Evolutionary conservation across 2,888 invertebrate species (phyloP), one percentile per base, ranked within the genome.

Genomic region (Troilus luridus): DNA sequence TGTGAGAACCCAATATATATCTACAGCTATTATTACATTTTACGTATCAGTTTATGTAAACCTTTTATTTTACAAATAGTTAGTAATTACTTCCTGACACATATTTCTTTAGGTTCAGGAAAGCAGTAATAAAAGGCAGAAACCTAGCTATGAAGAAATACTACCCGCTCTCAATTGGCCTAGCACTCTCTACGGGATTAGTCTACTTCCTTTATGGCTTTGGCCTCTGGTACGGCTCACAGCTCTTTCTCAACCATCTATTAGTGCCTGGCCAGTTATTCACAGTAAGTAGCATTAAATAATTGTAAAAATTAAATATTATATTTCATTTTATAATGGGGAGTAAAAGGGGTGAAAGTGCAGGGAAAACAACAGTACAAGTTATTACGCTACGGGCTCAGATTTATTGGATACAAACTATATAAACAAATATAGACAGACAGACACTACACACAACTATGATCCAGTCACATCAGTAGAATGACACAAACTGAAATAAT

Each of bases 201-300:
- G 94, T 94, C 17, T 94, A 94, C 92, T 93, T 93, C n/a, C 94
- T 94, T 17, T 95, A 95, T 92, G 94, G 94, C 24, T 93, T 95
- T n/a, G 94, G 95, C 3, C 95, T 95, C 93, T 95, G 95, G 94
- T 95, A 95, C 92, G 95, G 95, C 1, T 93, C 94, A 21, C 93
- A 94, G 91, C 94, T 95, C n/a, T 93, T 94, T 41, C 91, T 93
- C 54, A 93, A 93, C 24, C 92, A 92, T 11, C 81, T 92, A 56
- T 90, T 93, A 10, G 92, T 93, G 14, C 93, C 93, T 14, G 93
- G 93, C 17, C 93, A 93, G 85, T 92, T 93, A 27, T 93, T 93
- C 90, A 93, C 93, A 56, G 93, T 93, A 91, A 92, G 92, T 91
- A 19, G 21, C 21, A 7, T 14, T 17, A 60, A 14, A 17, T 60